Base-by-base conservation (phyloP, 2,888 invertebrate genomes). In the Phortica okadai region DNA sequence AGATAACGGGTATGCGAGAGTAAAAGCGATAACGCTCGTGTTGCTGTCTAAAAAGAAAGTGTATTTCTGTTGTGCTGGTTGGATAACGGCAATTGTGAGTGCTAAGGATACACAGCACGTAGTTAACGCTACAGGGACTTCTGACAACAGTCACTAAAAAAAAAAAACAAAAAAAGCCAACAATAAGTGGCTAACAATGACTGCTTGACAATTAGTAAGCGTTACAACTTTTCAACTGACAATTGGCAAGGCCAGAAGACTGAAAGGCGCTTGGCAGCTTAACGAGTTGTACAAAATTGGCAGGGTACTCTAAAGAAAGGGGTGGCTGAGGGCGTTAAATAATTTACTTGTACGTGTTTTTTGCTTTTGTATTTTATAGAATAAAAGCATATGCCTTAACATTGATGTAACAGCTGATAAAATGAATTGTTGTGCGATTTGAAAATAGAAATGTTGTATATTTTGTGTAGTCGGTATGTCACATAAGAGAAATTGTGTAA, bases 181-280 rank as follows among this genome's bases (percentile, higher is more conserved):
- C 25, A 4, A 4, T 62, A 62, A 62, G 62, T 62, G 62, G 62
- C 62, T 25, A 10, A 25, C 50, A 62, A 62, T 21, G 5, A 62
- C 21, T 62, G 62, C 62, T 62, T 62, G 62, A 62, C 62, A 62
- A 62, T 62, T 62, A 62, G 62, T 16, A 62, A 62, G 62, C 25
- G 14, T 11, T 0, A 50, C 50, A 50, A 50, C 8, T 50, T 50
- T 50, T 14, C 50, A 11, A 50, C 50, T 50, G 50, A 6, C 10
- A 50, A 33, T 33, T 33, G 50, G 50, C 10, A 50, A 14, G 50
- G 50, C 10, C 6, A 14, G 50, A 50, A 50, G 6, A 50, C 14
- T 2, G 10, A 50, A 6, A 50, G 14, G 8, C 14, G 50, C 50
- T 11, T 50, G 14, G 50, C 50, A 50, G 50, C 50, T 8, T 14